Percentiles rank a stretch among this genome's conserved stretches.
phyloP scores from a whole-genome alignment of 2,888 invertebrate species.

The Mythimna vitellina region DNA sequence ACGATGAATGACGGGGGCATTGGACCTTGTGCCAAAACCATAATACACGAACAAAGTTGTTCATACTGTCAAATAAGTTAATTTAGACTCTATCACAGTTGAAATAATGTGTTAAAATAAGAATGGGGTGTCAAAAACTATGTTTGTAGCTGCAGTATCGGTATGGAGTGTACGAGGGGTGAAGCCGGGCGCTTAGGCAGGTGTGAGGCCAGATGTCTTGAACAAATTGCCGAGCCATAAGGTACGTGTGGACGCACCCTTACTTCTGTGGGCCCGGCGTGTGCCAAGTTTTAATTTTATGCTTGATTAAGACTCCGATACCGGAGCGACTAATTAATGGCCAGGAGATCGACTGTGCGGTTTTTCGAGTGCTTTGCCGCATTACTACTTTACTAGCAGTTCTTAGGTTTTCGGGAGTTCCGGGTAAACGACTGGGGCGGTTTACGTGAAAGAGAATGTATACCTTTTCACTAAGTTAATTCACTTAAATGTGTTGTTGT shows the following conservation, averaged over 20 bases:
- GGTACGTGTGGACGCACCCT: constrained; percentile 88
- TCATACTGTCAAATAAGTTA: constrained; percentile 49
- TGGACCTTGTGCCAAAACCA: constrained; percentile 85
- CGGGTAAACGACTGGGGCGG: constrained; percentile 20
- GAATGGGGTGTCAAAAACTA: constrained; percentile 37
- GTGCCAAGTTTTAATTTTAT: constrained; percentile 91
- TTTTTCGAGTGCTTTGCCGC: constrained; percentile 70
- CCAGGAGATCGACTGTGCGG: constrained; percentile 81
- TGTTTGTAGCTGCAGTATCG: constrained; percentile 71
- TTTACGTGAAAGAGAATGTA: not conserved
- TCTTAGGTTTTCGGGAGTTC: constrained; percentile 57
- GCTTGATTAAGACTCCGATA: constrained; percentile 86
- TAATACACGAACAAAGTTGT: constrained; percentile 73
- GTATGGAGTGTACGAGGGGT: constrained; percentile 76
- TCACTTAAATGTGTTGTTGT: not conserved
- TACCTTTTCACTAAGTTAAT: not conserved
- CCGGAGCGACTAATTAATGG: constrained; percentile 87
- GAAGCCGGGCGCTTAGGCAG: constrained; percentile 79
- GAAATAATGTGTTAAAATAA: constrained; percentile 55
- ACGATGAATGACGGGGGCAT: constrained; percentile 85
- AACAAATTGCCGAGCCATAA: constrained; percentile 89
- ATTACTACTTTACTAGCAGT: constrained; percentile 62
- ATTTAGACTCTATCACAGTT: constrained; percentile 67
- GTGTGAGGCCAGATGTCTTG: constrained; percentile 90
- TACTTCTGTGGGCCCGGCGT: constrained; percentile 85